phyloP scores from a whole-genome alignment of 2,888 invertebrate genomes.

The Oxytorus armatus region DNA sequence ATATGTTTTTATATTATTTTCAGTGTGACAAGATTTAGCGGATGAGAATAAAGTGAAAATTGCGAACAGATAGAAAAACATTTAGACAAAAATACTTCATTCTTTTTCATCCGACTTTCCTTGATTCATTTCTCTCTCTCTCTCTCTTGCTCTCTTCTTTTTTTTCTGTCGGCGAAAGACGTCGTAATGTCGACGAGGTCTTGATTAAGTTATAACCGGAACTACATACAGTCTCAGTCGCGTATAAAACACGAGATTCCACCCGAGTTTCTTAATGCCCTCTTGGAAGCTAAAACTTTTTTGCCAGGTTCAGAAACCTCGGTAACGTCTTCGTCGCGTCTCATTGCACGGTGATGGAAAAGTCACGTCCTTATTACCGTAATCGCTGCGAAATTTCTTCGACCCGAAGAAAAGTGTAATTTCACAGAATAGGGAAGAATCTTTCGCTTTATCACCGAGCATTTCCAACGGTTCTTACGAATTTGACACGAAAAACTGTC shows the following conservation, averaged over 20 bases:
- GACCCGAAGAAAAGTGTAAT: constrained; percentile 22
- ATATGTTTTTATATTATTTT: no score
- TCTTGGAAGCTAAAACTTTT: neutral
- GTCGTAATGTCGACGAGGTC: neutral
- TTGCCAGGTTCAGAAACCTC: neutral
- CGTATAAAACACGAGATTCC: constrained; percentile 2
- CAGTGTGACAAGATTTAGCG: no score
- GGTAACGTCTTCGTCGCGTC: constrained; percentile 3
- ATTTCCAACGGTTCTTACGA: neutral
- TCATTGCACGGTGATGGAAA: constrained; percentile 18
- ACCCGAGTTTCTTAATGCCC: neutral
- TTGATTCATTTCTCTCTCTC: neutral
- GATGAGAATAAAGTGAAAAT: no score
- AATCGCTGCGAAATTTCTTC: constrained; percentile 4
- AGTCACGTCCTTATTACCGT: constrained; percentile 17
- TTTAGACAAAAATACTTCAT: neutral
- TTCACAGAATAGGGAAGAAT: constrained; percentile 6
- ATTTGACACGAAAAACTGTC: no score
- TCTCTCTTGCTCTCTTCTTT: no score
- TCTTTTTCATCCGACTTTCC: neutral
- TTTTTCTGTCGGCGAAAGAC: no score
- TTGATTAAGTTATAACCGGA: constrained; percentile 12
- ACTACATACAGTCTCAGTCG: neutral
- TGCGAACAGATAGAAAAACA: no score
- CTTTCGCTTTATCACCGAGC: neutral